phyloP scores from a whole-genome alignment of 1,140 invertebrate genomes.

The Procambarus clarkii region DNA sequence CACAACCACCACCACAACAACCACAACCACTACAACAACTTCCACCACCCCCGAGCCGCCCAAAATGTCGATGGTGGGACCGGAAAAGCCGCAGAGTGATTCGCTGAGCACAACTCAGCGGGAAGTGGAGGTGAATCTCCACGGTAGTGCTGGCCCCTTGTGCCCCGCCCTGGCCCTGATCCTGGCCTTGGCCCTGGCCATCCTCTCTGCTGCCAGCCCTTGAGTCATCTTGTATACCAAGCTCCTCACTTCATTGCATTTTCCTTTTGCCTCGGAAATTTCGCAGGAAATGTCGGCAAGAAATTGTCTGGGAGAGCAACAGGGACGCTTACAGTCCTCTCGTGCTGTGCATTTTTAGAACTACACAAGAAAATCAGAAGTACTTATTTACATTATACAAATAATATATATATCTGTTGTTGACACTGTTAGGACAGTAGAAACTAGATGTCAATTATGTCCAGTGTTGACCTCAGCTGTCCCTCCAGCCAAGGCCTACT shows the following conservation, averaged over 20 bases:
- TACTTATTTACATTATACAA: neutral
- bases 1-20: slow-evolving; percentile 69
- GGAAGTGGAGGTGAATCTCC: slow-evolving; percentile 29
- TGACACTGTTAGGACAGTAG: neutral
- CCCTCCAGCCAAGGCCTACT: too few species aligned
- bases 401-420: neutral
- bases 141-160: neutral
- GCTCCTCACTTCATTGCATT: neutral
- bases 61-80: slow-evolving; percentile 53
- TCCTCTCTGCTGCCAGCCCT: neutral
- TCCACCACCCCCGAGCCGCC: slow-evolving; percentile 69
- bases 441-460: neutral
- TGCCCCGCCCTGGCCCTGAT: neutral
- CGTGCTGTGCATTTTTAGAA: neutral
- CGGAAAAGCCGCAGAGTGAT: slow-evolving; percentile 66
- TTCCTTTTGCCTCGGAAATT: neutral
- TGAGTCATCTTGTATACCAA: neutral
- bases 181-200: neutral
- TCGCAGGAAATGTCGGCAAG: neutral
- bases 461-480: neutral
- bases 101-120: slow-evolving; percentile 60
- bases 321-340: neutral
- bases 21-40: slow-evolving; percentile 72
- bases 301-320: neutral
- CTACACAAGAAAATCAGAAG: neutral